These are phyloP conservation scores for Cryptocephalus primarius DNA, from an alignment of 2,888 invertebrate species.

Conservation along the genomic window DNA sequence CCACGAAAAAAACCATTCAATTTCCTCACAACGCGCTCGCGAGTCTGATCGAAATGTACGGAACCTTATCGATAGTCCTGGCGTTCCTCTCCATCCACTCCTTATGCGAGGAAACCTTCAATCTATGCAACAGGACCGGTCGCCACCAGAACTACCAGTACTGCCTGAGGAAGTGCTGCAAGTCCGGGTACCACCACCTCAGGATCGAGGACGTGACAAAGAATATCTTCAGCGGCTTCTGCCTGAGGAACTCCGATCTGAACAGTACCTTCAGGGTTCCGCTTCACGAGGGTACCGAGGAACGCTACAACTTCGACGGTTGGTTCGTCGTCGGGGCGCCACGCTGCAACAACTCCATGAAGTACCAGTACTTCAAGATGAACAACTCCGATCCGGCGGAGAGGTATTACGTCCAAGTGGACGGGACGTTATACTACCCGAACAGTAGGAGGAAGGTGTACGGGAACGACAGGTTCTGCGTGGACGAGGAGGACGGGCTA, in stretches of 20 bases:
- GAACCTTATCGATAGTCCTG: too few relatives aligned
- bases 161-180: neutral
- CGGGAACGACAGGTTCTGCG: conserved; percentile 14
- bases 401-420: conserved; percentile 18
- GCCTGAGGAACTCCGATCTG: too few relatives aligned
- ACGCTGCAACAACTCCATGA: conserved; percentile 4
- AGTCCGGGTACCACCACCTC: neutral
- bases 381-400: conserved; percentile 10
- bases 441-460: conserved; percentile 8
- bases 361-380: conserved; percentile 10
- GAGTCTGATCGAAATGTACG: too few relatives aligned
- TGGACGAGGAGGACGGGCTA: conserved; percentile 15
- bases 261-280: conserved; percentile 6
- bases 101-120: neutral
- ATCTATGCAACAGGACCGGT: neutral
- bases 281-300: conserved; percentile 1
- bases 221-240: too few relatives aligned
- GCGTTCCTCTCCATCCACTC: too few relatives aligned
- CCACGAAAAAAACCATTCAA: too few relatives aligned
- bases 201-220: too few relatives aligned
- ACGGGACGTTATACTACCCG: conserved; percentile 18
- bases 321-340: conserved; percentile 7
- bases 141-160: neutral
- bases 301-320: conserved; percentile 1
- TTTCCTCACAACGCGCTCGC: too few relatives aligned